Conservation (phyloP, 37 sponge, comb jelly and placozoan species). For the Chondrilla cf. caribensis region DNA sequence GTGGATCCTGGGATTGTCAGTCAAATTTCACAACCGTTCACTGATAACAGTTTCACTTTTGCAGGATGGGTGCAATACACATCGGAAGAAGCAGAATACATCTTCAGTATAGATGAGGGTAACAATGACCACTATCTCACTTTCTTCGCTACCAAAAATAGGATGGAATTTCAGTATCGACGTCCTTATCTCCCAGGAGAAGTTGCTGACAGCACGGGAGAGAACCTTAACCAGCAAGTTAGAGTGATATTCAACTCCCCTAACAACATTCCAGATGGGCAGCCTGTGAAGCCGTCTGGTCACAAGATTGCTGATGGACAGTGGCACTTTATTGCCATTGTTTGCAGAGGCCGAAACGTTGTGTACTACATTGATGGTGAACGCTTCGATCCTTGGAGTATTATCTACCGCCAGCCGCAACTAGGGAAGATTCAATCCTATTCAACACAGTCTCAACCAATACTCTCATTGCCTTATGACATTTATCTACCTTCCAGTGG, state of each 20-base stretch:
- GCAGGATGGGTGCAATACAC: constrained; percentile 14
- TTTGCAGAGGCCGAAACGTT: not conserved
- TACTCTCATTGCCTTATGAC: not conserved
- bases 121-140: constrained; percentile 12
- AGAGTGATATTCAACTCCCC: constrained; percentile 7
- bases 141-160: not conserved
- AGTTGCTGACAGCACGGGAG: not conserved
- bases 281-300: not conserved
- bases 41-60: constrained; percentile 7
- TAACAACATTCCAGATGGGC: constrained; percentile 9
- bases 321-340: constrained; percentile 16
- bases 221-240: not conserved
- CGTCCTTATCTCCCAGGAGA: constrained; percentile 6
- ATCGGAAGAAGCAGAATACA: constrained; percentile 16
- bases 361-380: constrained; percentile 4
- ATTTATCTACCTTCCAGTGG: not conserved
- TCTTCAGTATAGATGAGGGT: constrained; percentile 10
- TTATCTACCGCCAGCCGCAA: not conserved
- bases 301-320: constrained; percentile 1
- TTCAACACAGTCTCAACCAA: not conserved
- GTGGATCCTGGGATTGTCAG: not conserved
- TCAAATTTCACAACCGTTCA: not conserved
- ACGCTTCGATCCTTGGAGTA: not conserved
- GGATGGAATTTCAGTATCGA: constrained; percentile 8
- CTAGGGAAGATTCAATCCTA: not conserved